phyloP scores from a whole-genome alignment of 1,140 invertebrate species.

The Drosophila eugracilis region DNA sequence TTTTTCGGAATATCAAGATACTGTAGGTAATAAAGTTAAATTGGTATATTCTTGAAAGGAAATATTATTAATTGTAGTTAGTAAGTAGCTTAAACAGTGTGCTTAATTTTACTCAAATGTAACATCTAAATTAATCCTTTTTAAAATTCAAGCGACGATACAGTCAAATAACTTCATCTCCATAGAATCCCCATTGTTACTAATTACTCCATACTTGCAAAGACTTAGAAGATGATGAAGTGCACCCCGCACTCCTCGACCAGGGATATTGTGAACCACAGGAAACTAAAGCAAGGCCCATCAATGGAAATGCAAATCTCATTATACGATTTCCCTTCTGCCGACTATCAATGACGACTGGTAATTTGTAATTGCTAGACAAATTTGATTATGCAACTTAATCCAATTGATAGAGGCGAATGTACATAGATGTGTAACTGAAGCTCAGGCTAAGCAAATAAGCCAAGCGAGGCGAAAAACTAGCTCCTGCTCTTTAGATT shows the following conservation, averaged over 20 bases:
- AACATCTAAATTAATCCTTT: no score
- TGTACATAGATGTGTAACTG: constrained; percentile 1
- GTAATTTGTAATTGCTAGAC: constrained; percentile 67
- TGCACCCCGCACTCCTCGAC: background rate
- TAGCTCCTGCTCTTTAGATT: constrained; percentile 23
- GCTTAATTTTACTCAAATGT: no score
- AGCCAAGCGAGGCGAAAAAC: constrained; percentile 60
- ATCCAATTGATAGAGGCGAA: constrained; percentile 28
- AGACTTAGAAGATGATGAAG: constrained; percentile 1
- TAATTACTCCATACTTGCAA: background rate
- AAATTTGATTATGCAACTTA: constrained; percentile 60
- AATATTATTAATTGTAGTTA: no score
- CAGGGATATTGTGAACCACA: background rate
- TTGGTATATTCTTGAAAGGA: no score
- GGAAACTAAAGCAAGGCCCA: constrained; percentile 6
- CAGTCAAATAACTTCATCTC: no score
- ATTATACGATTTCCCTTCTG: constrained; percentile 36
- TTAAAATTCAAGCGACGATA: background rate
- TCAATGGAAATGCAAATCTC: constrained; percentile 39
- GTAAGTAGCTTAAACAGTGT: no score
- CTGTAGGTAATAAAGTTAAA: no score
- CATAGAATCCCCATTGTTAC: background rate
- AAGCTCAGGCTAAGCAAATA: constrained; percentile 58
- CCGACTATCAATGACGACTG: constrained; percentile 28
- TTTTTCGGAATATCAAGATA: background rate